Conservation (phyloP, 1,140 invertebrate species). For the Drosophila ficusphila region DNA sequence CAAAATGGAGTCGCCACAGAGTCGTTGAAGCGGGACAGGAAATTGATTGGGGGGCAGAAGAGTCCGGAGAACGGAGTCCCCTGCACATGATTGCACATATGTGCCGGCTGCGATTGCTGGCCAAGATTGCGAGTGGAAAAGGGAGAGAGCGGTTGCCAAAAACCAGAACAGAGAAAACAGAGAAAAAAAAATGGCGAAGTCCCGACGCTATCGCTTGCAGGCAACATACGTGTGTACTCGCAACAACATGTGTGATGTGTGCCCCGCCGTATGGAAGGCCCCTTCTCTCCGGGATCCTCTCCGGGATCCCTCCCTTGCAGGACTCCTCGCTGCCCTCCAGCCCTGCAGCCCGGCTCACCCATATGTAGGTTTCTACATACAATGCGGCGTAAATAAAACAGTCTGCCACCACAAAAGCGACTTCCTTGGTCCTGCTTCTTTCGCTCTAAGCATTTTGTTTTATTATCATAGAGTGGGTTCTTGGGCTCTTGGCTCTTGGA, state of each 20-base stretch:
- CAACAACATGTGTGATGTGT: constrained; percentile 84
- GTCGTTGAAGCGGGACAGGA: constrained; percentile 41
- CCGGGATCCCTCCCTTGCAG: background rate
- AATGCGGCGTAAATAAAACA: constrained; percentile 84
- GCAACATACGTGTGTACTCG: constrained; percentile 84
- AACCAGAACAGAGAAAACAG: too few relatives aligned
- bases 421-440: constrained; percentile 26
- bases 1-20: constrained; percentile 75
- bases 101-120: constrained; percentile 74
- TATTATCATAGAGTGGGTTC: constrained; percentile 50
- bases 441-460: constrained; percentile 56
- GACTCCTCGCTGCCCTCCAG: constrained; percentile 42
- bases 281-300: background rate
- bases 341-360: too few relatives aligned
- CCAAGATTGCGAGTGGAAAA: constrained; percentile 60
- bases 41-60: constrained; percentile 62
- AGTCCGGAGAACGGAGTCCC: constrained; percentile 2
- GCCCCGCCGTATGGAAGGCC: constrained; percentile 81
- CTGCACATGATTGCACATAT: constrained; percentile 77
- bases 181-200: constrained; percentile 50
- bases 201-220: constrained; percentile 80
- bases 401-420: constrained; percentile 49
- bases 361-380: constrained; percentile 82
- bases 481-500: background rate
- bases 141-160: constrained; percentile 15